Evolutionary conservation across 2,888 invertebrate genomes (phyloP), one percentile per base, ranked within the genome.

Genomic region (Heliconius ethilla): DNA sequence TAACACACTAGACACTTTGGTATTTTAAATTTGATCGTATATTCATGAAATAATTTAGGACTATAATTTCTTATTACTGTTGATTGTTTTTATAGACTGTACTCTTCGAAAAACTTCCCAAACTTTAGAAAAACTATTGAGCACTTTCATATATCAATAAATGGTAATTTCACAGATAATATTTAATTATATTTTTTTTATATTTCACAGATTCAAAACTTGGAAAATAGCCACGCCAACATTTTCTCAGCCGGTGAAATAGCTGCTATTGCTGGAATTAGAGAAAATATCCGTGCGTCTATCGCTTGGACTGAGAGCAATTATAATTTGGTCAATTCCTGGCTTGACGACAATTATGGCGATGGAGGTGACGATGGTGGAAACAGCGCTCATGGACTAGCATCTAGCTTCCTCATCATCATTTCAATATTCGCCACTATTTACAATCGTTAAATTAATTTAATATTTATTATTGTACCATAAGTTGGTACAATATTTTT

Each of bases 251-350:
- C 92, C 1, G 92, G 89, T 18, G 94, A 94, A 78, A 27, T 82
- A 4, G 92, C 92, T 0, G 85, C 92, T 0, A 85, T 93, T 2
- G 87, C 80, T 0, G 90, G 88, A 10, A 92, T 93, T 45, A 83
- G 86, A n/a, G 92, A 92, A 75, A 93, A 93, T 76, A 90, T 94
- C 1, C 89, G 84, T 0, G 91, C 92, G 1, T 90, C 94, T 1
- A 87, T 92, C n/a, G 82, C 87, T 0, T 94, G 94, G 94, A 87
- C 83, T 7, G 78, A 83, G 0, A 81, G 85, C 9, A 88, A 93
- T 82, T 87, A 88, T 2, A 83, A 81, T 0, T 70, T 83, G 0
- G 91, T 94, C 0, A 87, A 89, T 29, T 78, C 82, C 2, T 94
- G 94, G 94, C 85, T 94, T 0, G 82, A 76, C 5, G 81, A 83